Evolutionary conservation across 1,140 invertebrate species (phyloP), one percentile per base, ranked within the genome.

Genomic region (Lineus longissimus): DNA sequence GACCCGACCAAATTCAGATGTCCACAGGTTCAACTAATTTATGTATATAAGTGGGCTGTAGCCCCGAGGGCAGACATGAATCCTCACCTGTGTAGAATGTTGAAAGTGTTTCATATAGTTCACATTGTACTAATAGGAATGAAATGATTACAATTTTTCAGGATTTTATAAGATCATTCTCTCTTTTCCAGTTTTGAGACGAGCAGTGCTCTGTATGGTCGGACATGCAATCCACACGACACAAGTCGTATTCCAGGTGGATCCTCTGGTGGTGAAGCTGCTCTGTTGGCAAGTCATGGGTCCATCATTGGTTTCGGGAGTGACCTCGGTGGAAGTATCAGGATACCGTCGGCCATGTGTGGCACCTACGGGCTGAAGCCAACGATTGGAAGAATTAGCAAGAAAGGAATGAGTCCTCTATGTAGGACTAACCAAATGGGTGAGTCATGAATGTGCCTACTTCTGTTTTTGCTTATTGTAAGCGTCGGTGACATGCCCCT

Each of bases 191-290:
- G 47, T 27, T 51, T 23, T 27, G 19, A 51, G 25, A 23, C 19
- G 9, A 51, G 47, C n/a, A 85, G 85, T 68, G 83, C 83, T 4
- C 77, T 85, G 11, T 85, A 75, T 72, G 84, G 84, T 6, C 58
- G 59, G 6, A 85, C 84, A 2, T 17, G 59, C 1, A 82, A 85
- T 70, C 81, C 79, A 4, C 61, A 70, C 55, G 71, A 81, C 57
- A n/a, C 55, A 13, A 65, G 62, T 0, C 70, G 81, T 13, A 65
- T 68, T 11, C 74, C 76, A 33, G 84, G 80, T 43, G 84, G 81
- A 1, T 82, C 82, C n/a, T 77, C 75, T 15, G 73, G 76, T 33
- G 77, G 73, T 30, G 82, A 84, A 68, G 81, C 74, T 9, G 74
- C 75, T 19, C 71, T 83, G 19, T 59, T 82, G 29, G 75, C 73